phyloP scores from a whole-genome alignment of 2,113 vertebrate genomes.

The Charadrius vociferus region DNA sequence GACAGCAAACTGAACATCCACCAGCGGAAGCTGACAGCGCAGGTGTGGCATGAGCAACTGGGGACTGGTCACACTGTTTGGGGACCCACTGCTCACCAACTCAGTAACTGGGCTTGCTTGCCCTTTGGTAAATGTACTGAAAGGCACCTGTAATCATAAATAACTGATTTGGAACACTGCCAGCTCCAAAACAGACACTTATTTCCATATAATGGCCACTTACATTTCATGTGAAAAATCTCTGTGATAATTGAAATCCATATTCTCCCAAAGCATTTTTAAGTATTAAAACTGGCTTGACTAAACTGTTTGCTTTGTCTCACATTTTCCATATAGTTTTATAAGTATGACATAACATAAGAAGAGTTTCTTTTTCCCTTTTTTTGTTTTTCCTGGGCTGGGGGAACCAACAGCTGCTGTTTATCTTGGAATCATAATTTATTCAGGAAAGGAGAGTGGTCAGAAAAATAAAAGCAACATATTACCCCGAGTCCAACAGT shows the following conservation, averaged over 20 bases:
- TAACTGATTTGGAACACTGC: background rate
- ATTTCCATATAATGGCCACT: background rate
- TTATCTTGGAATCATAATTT: background rate
- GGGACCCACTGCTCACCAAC: background rate
- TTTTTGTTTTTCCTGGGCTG: background rate
- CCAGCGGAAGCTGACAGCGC: background rate
- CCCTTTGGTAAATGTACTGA: background rate
- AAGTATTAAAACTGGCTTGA: background rate
- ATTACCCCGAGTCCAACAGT: background rate
- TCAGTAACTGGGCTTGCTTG: background rate
- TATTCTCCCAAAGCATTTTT: background rate
- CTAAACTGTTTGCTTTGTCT: background rate
- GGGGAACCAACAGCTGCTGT: background rate
- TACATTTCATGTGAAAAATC: background rate
- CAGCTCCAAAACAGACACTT: background rate
- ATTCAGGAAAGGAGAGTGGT: background rate
- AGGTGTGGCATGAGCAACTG: background rate
- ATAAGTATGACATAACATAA: background rate
- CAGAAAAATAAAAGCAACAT: background rate
- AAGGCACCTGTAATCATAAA: background rate
- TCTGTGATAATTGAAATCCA: background rate
- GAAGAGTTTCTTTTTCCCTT: background rate
- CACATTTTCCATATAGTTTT: background rate
- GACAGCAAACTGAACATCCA: background rate
- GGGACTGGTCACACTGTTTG: background rate